Evolutionary conservation across 2,113 vertebrate species (phyloP).

Genomic region (Eupsittula cactorum): DNA sequence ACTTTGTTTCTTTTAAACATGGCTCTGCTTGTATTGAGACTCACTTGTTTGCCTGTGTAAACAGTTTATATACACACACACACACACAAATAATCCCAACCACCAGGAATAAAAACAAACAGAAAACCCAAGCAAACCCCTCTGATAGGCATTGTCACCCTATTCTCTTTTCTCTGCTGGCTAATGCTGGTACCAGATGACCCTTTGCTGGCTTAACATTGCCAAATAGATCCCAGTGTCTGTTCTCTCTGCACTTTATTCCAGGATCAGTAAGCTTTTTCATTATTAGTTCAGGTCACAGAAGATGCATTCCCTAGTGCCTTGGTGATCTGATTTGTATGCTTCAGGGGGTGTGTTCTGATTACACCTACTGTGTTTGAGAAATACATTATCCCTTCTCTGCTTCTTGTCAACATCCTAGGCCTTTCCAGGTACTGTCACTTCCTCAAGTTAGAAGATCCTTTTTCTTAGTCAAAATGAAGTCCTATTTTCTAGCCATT

Average conservation of each 20-base stretch:
- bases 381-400: neutral
- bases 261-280: neutral
- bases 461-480: neutral
- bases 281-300: neutral
- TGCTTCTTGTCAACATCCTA: neutral
- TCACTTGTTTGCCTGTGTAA: neutral
- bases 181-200: neutral
- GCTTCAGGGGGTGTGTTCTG: neutral
- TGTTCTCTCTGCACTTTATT: neutral
- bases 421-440: neutral
- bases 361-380: neutral
- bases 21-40: neutral
- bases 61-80: neutral
- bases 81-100: neutral
- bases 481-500: neutral
- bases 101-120: neutral
- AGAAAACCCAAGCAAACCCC: neutral
- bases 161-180: neutral
- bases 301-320: neutral
- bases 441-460: neutral
- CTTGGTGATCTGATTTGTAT: neutral
- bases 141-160: neutral
- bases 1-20: neutral
- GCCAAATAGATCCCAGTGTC: accelerated
- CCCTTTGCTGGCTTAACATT: neutral